Percentiles rank a stretch among this genome's conserved stretches.
Conservation (phyloP, 2,888 invertebrate species). For the Anoplius nigerrimus region DNA sequence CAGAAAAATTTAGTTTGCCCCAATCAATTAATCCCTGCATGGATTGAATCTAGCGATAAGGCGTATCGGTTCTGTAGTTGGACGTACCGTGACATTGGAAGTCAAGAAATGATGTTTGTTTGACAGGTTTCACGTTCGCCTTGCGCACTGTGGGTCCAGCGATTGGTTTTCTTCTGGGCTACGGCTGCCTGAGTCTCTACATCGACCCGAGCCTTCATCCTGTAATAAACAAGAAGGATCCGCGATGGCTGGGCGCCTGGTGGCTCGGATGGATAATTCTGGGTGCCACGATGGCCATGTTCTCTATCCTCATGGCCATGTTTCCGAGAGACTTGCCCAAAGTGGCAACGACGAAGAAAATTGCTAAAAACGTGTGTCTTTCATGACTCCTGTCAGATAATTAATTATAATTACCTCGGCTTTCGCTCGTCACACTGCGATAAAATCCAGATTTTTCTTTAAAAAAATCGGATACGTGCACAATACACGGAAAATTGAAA, state of each 20-base stretch:
- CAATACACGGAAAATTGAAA: not conserved
- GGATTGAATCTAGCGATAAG: too few species aligned
- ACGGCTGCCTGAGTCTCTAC: constrained; percentile 77
- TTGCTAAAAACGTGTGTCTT: not conserved
- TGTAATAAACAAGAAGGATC: constrained; percentile 78
- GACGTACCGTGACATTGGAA: too few species aligned
- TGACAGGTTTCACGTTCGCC: constrained; percentile 75
- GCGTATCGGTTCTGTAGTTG: too few species aligned
- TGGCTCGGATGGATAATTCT: constrained; percentile 83
- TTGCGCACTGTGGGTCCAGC: constrained; percentile 78
- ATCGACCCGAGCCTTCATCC: constrained; percentile 80
- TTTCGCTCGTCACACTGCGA: not conserved
- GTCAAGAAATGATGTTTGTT: not conserved
- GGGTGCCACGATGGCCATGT: constrained; percentile 78
- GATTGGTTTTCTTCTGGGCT: constrained; percentile 79
- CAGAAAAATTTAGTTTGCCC: too few species aligned
- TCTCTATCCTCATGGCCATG: constrained; percentile 80
- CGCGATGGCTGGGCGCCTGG: constrained; percentile 86
- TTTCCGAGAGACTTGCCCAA: constrained; percentile 79
- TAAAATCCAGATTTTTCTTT: not conserved
- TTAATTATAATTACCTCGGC: not conserved
- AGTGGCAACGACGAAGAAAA: constrained; percentile 26
- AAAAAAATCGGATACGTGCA: not conserved
- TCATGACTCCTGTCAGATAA: not conserved
- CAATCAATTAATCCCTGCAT: too few species aligned